Evolutionary conservation across 2,113 vertebrate genomes (phyloP).

Genomic region (Porphyrio hochstetteri): DNA sequence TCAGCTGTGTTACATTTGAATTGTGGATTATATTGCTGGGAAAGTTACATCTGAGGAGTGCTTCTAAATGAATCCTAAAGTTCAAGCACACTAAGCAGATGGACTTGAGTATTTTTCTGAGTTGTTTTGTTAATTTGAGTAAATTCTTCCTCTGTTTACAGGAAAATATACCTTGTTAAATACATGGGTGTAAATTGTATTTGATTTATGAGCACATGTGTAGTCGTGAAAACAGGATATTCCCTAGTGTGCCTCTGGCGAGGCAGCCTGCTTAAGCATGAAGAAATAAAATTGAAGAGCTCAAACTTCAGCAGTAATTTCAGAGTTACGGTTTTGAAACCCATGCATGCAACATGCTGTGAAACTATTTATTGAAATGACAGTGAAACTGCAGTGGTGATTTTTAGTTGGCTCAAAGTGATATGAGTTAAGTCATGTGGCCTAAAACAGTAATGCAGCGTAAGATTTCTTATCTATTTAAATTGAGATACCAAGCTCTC

Average conservation of each 20-base stretch:
- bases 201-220: background rate
- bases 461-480: background rate
- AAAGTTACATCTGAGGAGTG: background rate
- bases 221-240: background rate
- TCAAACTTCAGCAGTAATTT: background rate
- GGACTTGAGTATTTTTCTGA: background rate
- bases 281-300: background rate
- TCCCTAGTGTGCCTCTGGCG: background rate
- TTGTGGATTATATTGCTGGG: background rate
- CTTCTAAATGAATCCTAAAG: background rate
- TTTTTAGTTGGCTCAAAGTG: background rate
- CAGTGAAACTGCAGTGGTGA: background rate
- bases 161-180: background rate
- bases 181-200: background rate
- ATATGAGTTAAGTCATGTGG: background rate
- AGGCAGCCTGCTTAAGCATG: background rate
- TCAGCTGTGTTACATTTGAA: background rate
- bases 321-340: background rate
- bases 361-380: background rate
- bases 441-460: background rate
- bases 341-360: background rate
- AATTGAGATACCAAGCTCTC: background rate
- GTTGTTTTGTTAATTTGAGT: background rate
- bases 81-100: rapidly evolving
- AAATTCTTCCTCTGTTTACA: background rate